Percentiles rank a stretch among this genome's conserved stretches.
Evolutionary conservation across 2,797 vertebrate species (phyloP).

Genomic region (Gila robusta): DNA sequence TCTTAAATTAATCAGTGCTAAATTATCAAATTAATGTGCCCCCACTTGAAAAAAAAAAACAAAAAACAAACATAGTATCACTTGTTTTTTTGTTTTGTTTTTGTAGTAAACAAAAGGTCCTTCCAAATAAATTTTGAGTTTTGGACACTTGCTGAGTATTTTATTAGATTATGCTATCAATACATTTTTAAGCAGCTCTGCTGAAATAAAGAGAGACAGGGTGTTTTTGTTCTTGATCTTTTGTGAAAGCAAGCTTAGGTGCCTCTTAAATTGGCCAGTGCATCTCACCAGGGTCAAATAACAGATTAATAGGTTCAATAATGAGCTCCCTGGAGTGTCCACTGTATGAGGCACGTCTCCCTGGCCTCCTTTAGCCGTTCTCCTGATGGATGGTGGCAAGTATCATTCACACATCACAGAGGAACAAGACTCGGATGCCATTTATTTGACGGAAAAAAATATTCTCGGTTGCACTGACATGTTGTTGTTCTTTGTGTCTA

Average conservation of each 20-base stretch:
- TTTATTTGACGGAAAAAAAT: constrained; percentile 80
- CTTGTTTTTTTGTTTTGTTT: neutral
- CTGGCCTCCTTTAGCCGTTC: constrained; percentile 71
- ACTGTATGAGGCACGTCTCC: constrained; percentile 70
- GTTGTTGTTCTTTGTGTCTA: constrained; percentile 76
- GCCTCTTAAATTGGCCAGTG: constrained; percentile 74
- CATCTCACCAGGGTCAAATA: constrained; percentile 82
- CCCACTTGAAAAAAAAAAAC: neutral
- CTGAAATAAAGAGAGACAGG: constrained; percentile 63
- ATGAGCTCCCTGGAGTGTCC: constrained; percentile 84
- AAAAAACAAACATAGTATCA: neutral
- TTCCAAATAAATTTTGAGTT: constrained; percentile 28
- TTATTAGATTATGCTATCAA: constrained; percentile 67
- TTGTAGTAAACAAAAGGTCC: neutral
- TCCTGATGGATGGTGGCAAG: constrained; percentile 78
- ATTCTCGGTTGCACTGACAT: constrained; percentile 73
- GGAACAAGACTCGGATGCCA: constrained; percentile 77
- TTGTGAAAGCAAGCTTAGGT: constrained; percentile 74
- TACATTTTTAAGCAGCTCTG: constrained; percentile 72
- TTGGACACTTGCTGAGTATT: constrained; percentile 37
- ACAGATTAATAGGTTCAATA: constrained; percentile 85
- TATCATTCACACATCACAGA: constrained; percentile 79
- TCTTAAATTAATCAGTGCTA: neutral
- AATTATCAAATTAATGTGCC: neutral
- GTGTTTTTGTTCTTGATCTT: constrained; percentile 76